These are phyloP conservation scores for Thymelicus acteon DNA, from an alignment of 2,888 invertebrate species.

Conservation along the genomic window DNA sequence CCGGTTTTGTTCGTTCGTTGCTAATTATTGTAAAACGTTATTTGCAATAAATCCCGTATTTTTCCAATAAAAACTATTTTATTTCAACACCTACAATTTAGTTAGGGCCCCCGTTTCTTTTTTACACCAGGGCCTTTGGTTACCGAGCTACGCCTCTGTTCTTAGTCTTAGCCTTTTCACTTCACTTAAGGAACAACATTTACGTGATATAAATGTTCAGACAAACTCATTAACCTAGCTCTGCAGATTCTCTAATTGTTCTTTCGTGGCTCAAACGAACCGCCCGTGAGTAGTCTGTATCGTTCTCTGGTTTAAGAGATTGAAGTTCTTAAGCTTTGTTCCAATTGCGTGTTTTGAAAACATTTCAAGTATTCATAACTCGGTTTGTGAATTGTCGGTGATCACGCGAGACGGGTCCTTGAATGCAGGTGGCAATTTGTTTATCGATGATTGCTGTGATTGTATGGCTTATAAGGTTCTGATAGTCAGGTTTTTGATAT, in stretches of 20 bases:
- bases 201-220: neutral
- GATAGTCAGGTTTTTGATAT: no score
- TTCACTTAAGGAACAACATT: neutral
- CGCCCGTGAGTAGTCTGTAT: slow-evolving; percentile 10
- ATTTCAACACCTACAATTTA: no score
- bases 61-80: no score
- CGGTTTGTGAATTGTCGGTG: neutral
- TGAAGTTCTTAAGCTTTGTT: neutral
- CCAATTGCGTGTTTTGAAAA: slow-evolving; percentile 5
- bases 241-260: slow-evolving; percentile 9
- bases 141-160: no score
- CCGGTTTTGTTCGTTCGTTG: no score
- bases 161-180: no score
- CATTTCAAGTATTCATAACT: slow-evolving; percentile 9
- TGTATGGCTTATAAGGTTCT: neutral
- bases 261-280: slow-evolving; percentile 15
- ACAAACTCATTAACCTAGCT: slow-evolving; percentile 11
- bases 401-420: neutral
- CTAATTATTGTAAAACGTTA: no score
- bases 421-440: slow-evolving; percentile 1
- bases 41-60: no score
- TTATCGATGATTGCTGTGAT: neutral
- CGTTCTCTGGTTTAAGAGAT: slow-evolving; percentile 2
- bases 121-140: no score
- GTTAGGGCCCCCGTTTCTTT: no score